These are phyloP conservation scores for Neolamprologus devosi DNA, from an alignment of 2,113 vertebrate species.

Conservation along the genomic window DNA sequence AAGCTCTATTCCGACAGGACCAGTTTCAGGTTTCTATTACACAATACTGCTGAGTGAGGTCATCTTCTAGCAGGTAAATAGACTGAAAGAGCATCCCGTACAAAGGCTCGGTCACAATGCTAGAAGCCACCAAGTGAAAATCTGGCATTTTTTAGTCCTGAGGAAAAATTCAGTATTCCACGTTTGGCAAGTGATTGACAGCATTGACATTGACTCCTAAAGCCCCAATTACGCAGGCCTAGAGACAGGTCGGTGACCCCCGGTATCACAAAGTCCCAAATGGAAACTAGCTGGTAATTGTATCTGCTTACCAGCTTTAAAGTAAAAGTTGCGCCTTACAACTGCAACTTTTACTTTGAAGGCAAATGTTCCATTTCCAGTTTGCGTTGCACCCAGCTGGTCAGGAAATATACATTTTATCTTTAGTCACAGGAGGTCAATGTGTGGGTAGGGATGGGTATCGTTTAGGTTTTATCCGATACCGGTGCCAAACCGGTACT, in stretches of 20 bases:
- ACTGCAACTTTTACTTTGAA: background rate
- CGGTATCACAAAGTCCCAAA: background rate
- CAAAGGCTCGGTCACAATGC: background rate
- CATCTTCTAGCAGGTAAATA: background rate
- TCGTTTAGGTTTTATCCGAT: too few relatives aligned
- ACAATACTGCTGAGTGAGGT: background rate
- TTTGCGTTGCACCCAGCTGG: background rate
- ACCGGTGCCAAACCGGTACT: too few relatives aligned
- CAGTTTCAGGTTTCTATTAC: background rate
- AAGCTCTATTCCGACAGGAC: background rate
- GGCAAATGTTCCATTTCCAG: background rate
- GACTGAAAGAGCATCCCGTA: background rate
- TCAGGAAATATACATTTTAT: background rate
- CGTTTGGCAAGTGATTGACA: background rate
- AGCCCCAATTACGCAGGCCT: background rate
- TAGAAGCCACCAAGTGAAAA: background rate
- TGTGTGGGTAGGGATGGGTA: too few relatives aligned
- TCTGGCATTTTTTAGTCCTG: background rate
- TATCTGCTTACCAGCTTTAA: background rate
- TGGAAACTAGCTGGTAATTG: background rate
- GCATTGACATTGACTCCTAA: background rate
- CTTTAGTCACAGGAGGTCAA: background rate
- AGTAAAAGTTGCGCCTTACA: background rate
- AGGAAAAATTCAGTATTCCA: background rate
- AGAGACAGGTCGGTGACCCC: background rate